A percentile compares a stretch with the other conserved stretches of the same genome.
phyloP scores from a whole-genome alignment of 2,113 vertebrate genomes.

The Gadus macrocephalus region DNA sequence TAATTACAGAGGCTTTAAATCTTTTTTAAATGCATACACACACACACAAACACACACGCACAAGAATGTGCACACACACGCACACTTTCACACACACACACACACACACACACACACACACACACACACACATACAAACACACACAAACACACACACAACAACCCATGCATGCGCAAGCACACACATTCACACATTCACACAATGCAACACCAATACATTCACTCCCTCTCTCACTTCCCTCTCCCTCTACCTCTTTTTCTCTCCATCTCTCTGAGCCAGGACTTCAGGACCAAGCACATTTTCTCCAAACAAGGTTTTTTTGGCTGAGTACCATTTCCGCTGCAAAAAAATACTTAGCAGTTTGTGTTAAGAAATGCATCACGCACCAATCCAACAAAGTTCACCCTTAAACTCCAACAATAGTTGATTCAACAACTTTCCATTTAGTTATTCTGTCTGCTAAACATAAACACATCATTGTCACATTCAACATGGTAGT shows the following conservation, averaged over 20 bases:
- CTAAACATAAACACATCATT: constrained; percentile 6
- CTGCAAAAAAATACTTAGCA: constrained; percentile 54
- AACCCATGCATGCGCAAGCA: background rate
- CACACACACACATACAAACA: background rate
- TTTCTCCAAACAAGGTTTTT: constrained; percentile 26
- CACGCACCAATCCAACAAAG: too few relatives aligned
- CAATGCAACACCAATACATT: background rate
- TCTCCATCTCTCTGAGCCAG: constrained; percentile 22
- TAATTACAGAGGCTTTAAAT: too few relatives aligned
- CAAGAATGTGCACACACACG: too few relatives aligned
- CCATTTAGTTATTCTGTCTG: background rate
- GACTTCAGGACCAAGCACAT: constrained; percentile 38
- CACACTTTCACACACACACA: too few relatives aligned
- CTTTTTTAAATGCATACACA: too few relatives aligned
- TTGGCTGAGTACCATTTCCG: constrained; percentile 38
- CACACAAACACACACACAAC: background rate
- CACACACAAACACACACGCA: too few relatives aligned
- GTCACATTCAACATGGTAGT: background rate
- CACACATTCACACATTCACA: background rate
- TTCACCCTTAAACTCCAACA: background rate
- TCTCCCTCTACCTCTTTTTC: too few relatives aligned
- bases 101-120: background rate
- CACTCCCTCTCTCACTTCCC: constrained; percentile 21
- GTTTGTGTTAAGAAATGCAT: too few relatives aligned
- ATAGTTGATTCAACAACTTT: background rate